These are phyloP conservation scores for Drosophila nikananu DNA, from an alignment of 1,140 invertebrate genomes.

Conservation along the genomic window DNA sequence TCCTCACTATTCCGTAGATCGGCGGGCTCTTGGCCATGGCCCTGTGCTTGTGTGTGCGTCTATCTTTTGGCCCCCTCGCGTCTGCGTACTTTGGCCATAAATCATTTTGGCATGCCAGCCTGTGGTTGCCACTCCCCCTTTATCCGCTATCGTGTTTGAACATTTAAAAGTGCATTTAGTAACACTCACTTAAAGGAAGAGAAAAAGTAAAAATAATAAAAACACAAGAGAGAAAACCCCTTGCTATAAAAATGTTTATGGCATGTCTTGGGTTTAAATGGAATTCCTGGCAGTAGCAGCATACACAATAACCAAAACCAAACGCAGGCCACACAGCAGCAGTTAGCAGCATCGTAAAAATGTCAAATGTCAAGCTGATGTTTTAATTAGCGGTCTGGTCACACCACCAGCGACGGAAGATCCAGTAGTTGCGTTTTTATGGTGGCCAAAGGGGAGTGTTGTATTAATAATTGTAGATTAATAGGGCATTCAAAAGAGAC, in stretches of 20 bases:
- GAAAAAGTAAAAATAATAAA: conserved; percentile 29
- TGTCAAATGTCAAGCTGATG: conserved; percentile 84
- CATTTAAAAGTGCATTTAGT: conserved; percentile 85
- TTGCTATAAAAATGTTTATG: conserved; percentile 83
- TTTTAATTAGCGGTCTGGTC: conserved; percentile 82
- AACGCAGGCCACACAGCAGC: conserved; percentile 69
- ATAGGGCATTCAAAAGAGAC: not conserved
- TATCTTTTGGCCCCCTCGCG: conserved; percentile 47
- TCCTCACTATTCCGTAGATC: conserved; percentile 14
- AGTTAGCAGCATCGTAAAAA: conserved; percentile 84
- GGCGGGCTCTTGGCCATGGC: conserved; percentile 59
- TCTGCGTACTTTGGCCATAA: conserved; percentile 82
- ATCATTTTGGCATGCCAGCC: conserved; percentile 82
- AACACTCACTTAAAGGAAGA: conserved; percentile 80
- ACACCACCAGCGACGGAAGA: conserved; percentile 42
- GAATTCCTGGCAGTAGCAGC: conserved; percentile 68
- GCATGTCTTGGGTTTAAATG: conserved; percentile 78
- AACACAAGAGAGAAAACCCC: conserved; percentile 24
- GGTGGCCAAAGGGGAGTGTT: conserved; percentile 14
- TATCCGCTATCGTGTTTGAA: conserved; percentile 73
- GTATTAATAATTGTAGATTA: conserved; percentile 6
- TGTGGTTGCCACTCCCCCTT: conserved; percentile 51
- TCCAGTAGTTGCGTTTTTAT: conserved; percentile 3
- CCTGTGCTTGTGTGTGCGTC: conserved; percentile 21
- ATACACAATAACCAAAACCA: conserved; percentile 40